These are phyloP conservation scores for Pachliopta kotzebuea DNA, from an alignment of 2,888 invertebrate genomes.

Conservation along the genomic window DNA sequence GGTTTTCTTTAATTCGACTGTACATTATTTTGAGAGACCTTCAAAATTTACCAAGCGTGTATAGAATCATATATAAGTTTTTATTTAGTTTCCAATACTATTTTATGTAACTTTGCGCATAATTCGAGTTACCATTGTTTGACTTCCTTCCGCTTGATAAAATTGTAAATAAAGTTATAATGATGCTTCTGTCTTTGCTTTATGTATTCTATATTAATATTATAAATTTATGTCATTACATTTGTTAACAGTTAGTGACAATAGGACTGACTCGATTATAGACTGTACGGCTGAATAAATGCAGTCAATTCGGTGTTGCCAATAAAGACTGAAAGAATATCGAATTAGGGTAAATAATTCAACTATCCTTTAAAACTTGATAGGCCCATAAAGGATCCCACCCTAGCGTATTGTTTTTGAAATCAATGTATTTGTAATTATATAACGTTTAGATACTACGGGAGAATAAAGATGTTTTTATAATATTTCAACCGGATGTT, in stretches of 20 bases:
- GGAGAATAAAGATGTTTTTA: constrained; percentile 65
- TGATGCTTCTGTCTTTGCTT: constrained; percentile 38
- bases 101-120: constrained; percentile 60
- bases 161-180: constrained; percentile 62
- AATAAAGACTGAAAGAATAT: constrained; percentile 60
- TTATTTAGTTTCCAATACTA: constrained; percentile 36
- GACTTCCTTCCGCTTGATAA: constrained; percentile 51
- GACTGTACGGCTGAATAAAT: constrained; percentile 32
- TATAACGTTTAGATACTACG: constrained; percentile 50
- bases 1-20: constrained; percentile 65
- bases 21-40: constrained; percentile 69
- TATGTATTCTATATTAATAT: constrained; percentile 28
- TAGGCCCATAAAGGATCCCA: constrained; percentile 60
- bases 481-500: constrained; percentile 37
- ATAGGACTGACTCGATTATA: constrained; percentile 30
- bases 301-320: constrained; percentile 58
- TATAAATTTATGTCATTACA: constrained; percentile 26
- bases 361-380: constrained; percentile 35
- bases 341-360: constrained; percentile 35
- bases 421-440: constrained; percentile 51
- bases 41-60: constrained; percentile 60
- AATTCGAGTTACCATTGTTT: constrained; percentile 74
- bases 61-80: constrained; percentile 46
- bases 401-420: constrained; percentile 55
- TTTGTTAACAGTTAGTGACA: constrained; percentile 28